Base-by-base conservation (phyloP, 2,113 vertebrate genomes). In the Salvelinus sp. region DNA sequence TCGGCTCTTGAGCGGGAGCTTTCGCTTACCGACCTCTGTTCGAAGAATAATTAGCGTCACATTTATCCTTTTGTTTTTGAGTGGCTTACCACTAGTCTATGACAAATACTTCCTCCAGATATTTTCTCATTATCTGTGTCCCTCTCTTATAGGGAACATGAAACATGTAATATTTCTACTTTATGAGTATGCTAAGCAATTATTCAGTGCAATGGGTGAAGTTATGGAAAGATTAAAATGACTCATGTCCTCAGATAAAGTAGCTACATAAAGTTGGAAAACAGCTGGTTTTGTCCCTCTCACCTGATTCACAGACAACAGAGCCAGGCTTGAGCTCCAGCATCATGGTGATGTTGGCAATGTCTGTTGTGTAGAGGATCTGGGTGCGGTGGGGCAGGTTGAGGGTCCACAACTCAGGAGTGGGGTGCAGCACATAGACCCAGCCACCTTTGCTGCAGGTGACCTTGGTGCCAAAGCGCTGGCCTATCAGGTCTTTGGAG, bases 291-390 rank as follows among this genome's bases (percentile, higher is more conserved):
- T 16, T 50, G 20, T 13, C 70, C 70, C 28, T 66, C 83, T 91
- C 93, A 99, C 98, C 98, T 71, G 97, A 99, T 88, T 99, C 98
- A 9, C 98, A 99, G 62, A 99, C 97, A 70, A 98, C 80, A 0
- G 95, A 96, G 58, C 98, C 97, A 0, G 98, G 98, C 83, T 96
- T 97, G 79, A 99, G 93, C 79, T 99, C 98, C 87, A 99, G 88
- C 97, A 98, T 98, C 95, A 98, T 96, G 79, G 96, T 97, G 89
- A 99, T 94, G 76, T 95, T 91, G 69, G 97, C 95, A 57, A 99
- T 98, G 89, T 99, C 98, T 0, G 98, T 97, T 74, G 96, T 96
- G 90, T 99, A 99, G 14, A 99, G 95, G 83, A 99, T 99, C 89
- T 99, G 98, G 0, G 98, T 99, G 82, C 98, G 96, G 83, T 99